Percentiles rank a stretch among this genome's conserved stretches.
Conservation (phyloP, 2,888 invertebrate genomes). For the Cephus spinipes region DNA sequence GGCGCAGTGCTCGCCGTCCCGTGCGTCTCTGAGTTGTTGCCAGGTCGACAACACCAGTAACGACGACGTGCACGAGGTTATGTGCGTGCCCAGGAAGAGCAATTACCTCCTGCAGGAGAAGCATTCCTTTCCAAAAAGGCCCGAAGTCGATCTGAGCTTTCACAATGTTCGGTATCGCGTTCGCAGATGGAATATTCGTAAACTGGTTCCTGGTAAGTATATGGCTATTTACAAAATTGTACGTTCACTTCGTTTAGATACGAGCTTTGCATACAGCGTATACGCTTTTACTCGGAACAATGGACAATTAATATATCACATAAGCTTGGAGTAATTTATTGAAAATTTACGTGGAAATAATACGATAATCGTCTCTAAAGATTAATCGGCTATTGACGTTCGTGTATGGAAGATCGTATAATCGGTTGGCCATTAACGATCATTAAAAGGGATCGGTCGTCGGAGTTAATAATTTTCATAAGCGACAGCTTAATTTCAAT, state of each 20-base stretch:
- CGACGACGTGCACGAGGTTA: constrained; percentile 48
- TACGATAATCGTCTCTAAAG: not conserved
- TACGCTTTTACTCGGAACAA: not conserved
- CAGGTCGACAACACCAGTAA: constrained; percentile 57
- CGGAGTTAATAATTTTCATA: not conserved
- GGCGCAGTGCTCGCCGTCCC: constrained; percentile 55
- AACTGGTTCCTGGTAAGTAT: constrained; percentile 72
- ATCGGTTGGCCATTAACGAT: not conserved
- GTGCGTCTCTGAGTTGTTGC: constrained; percentile 60
- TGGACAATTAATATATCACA: not conserved
- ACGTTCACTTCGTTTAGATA: not conserved
- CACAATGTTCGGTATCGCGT: constrained; percentile 76
- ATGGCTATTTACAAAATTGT: not conserved
- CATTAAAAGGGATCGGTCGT: not conserved
- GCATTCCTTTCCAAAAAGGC: constrained; percentile 70
- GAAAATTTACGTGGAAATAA: not conserved
- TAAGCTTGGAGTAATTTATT: not conserved
- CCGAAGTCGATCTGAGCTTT: constrained; percentile 77
- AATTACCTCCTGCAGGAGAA: constrained; percentile 59
- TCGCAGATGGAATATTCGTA: constrained; percentile 70
- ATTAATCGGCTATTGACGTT: not conserved
- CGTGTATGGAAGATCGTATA: not conserved
- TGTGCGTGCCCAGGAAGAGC: constrained; percentile 42
- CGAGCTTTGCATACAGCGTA: not conserved
- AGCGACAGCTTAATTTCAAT: not conserved